Conservation (phyloP, 2,888 invertebrate genomes). For the Diogma glabrata region DNA sequence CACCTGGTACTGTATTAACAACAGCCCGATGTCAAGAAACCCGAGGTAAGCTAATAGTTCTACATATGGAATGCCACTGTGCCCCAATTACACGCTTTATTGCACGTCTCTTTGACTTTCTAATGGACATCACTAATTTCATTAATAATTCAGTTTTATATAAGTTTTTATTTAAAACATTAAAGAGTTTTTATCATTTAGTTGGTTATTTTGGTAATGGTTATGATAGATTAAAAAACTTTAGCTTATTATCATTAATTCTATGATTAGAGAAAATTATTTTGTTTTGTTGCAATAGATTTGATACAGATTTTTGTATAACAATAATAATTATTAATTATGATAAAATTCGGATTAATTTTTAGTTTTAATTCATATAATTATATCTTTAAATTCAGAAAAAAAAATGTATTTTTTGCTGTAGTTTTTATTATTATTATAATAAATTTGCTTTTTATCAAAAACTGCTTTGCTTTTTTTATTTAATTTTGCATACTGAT, state of each 20-base stretch:
- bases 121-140: constrained; percentile 31
- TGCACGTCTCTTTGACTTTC: constrained; percentile 31
- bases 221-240: neutral
- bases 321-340: no score
- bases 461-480: no score
- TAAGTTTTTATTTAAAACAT: constrained; percentile 28
- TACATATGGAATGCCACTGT: constrained; percentile 30
- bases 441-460: no score
- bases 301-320: no score
- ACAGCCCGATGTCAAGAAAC: constrained; percentile 45
- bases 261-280: neutral
- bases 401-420: no score
- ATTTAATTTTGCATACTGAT: no score
- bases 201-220: constrained; percentile 7
- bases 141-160: constrained; percentile 31
- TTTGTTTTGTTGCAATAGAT: neutral
- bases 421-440: no score
- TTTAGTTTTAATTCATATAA: no score
- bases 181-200: constrained; percentile 15
- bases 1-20: constrained; percentile 40
- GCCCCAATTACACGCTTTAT: constrained; percentile 35
- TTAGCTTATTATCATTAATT: neutral
- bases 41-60: constrained; percentile 38
- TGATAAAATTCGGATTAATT: no score
- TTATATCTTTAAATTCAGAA: no score